These are phyloP conservation scores for Heteromyza rotundicornis DNA, from an alignment of 2,888 invertebrate genomes.

Conservation along the genomic window DNA sequence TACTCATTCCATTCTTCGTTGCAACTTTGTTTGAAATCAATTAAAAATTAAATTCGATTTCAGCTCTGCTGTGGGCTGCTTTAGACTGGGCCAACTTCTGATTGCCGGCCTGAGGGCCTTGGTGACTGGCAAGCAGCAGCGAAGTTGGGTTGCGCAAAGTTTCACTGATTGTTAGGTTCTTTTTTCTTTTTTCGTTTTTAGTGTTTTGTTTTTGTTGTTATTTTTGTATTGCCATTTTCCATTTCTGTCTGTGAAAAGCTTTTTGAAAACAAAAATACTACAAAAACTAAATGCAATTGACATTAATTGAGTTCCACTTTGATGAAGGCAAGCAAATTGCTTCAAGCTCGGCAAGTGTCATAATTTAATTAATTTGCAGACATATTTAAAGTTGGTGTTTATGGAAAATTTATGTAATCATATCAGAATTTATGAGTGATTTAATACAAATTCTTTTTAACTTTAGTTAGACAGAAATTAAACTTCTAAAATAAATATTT, in stretches of 20 bases:
- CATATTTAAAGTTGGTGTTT: too few relatives aligned
- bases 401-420: too few relatives aligned
- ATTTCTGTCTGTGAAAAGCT: neutral
- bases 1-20: too few relatives aligned
- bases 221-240: neutral
- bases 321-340: neutral
- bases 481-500: too few relatives aligned
- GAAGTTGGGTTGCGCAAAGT: neutral
- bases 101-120: neutral
- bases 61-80: neutral
- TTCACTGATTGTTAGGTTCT: too few relatives aligned
- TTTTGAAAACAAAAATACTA: neutral
- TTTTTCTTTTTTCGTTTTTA: too few relatives aligned
- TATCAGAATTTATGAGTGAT: too few relatives aligned
- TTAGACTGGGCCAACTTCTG: neutral
- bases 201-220: too few relatives aligned
- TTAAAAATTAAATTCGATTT: slow-evolving; percentile 4
- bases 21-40: neutral
- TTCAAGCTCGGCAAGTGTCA: neutral
- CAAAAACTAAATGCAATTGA: neutral
- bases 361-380: slow-evolving; percentile 1
- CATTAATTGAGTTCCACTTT: neutral
- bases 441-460: too few relatives aligned
- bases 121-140: neutral
- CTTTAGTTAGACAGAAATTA: too few relatives aligned